Evolutionary conservation across 2,113 vertebrate genomes (phyloP).

Genomic region (Hypanus sabinus): DNA sequence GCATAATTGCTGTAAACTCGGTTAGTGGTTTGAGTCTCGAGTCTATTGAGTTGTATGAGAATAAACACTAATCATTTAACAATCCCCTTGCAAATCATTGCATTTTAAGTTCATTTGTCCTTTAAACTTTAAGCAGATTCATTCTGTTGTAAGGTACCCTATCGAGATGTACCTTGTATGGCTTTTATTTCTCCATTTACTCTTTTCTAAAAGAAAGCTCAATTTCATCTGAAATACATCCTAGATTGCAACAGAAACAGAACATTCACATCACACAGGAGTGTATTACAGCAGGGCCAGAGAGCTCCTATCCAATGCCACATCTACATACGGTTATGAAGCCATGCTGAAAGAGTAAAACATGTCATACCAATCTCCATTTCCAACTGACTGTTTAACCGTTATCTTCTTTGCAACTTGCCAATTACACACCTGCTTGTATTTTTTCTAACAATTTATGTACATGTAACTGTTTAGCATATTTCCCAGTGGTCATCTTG

Average conservation of each 20-base stretch:
- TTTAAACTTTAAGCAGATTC: neutral
- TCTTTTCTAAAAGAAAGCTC: neutral
- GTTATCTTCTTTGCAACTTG: too few species aligned
- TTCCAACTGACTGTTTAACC: neutral
- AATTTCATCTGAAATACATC: too few species aligned
- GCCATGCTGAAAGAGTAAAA: neutral
- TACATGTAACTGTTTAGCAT: too few species aligned
- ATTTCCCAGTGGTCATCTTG: too few species aligned
- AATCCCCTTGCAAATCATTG: neutral
- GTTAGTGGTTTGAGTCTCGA: neutral
- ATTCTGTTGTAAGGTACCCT: neutral
- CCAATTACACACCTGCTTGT: too few species aligned
- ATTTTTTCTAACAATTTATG: too few species aligned
- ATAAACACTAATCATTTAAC: neutral
- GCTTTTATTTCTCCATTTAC: neutral
- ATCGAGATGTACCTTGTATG: neutral
- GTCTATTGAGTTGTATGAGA: too few species aligned
- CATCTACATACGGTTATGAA: neutral
- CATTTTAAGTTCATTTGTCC: neutral
- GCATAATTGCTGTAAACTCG: neutral
- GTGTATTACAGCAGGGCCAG: neutral
- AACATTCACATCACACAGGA: neutral
- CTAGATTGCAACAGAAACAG: neutral
- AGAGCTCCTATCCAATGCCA: too few species aligned
- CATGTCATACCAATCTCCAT: constrained; percentile 20